phyloP scores from a whole-genome alignment of 2,113 vertebrate species.

The Halichoerus grypus region DNA sequence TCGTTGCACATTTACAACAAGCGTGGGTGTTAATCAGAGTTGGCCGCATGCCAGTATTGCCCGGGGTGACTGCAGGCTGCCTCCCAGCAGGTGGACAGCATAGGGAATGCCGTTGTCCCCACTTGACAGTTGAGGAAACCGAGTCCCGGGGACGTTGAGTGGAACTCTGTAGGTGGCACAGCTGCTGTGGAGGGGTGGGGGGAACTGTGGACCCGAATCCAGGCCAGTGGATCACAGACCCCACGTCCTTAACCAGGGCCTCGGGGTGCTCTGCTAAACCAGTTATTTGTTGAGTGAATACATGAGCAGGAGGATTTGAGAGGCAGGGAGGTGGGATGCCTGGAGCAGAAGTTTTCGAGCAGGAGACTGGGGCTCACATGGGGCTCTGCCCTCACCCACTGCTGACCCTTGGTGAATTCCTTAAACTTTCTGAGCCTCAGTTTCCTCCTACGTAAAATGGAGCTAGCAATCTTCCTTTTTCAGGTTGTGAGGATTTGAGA shows the following conservation, averaged over 20 bases:
- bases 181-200: not conserved
- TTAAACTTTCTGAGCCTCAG: not conserved
- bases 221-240: not conserved
- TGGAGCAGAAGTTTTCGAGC: not conserved
- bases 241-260: not conserved
- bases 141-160: not conserved
- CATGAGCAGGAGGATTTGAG: rapidly evolving
- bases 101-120: too few relatives aligned
- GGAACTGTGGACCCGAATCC: not conserved
- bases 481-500: not conserved
- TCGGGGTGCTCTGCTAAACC: not conserved
- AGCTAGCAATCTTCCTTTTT: not conserved
- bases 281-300: not conserved
- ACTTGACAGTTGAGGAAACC: rapidly evolving
- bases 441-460: not conserved
- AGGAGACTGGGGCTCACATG: not conserved
- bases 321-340: not conserved
- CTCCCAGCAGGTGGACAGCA: not conserved
- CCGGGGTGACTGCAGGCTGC: not conserved
- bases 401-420: not conserved
- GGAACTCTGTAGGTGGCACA: rapidly evolving
- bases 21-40: not conserved
- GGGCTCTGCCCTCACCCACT: not conserved
- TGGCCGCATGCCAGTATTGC: rapidly evolving
- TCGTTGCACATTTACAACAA: rapidly evolving